Evolutionary conservation across 1,140 invertebrate genomes (phyloP).

Genomic region (Drosophila punjabiensis): DNA sequence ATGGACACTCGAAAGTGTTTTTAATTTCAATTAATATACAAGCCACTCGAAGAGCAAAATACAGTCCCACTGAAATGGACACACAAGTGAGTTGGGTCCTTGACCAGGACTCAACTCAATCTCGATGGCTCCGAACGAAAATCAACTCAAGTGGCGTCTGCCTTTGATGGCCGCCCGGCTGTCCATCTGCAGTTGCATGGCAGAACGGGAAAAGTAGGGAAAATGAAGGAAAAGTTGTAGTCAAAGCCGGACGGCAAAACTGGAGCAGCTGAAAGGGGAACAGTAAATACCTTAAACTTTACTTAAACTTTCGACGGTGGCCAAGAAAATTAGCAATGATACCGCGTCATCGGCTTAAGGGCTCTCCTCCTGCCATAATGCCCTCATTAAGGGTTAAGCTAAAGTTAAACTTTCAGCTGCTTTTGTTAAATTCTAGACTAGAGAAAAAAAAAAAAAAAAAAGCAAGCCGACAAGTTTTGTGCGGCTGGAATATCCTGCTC

Average conservation of each 20-base stretch:
- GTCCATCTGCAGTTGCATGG: slow-evolving; percentile 14
- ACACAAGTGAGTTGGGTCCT: slow-evolving; percentile 35
- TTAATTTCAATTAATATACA: slow-evolving; percentile 59
- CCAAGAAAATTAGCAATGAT: slow-evolving; percentile 50
- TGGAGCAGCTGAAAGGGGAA: slow-evolving; percentile 5
- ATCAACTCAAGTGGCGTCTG: slow-evolving; percentile 48
- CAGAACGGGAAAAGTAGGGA: background rate
- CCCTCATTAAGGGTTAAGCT: slow-evolving; percentile 45
- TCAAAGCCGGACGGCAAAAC: background rate
- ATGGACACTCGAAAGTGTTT: slow-evolving; percentile 48
- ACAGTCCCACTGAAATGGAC: slow-evolving; percentile 30
- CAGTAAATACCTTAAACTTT: slow-evolving; percentile 45
- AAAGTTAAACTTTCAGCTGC: slow-evolving; percentile 34
- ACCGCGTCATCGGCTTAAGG: slow-evolving; percentile 43
- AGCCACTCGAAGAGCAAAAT: slow-evolving; percentile 30
- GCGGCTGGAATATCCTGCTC: slow-evolving; percentile 36
- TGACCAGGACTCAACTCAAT: slow-evolving; percentile 33
- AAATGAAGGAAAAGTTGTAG: background rate
- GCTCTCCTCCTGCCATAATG: slow-evolving; percentile 17
- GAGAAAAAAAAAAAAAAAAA: slow-evolving; percentile 13
- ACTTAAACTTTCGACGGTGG: slow-evolving; percentile 38
- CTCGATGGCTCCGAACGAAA: slow-evolving; percentile 31
- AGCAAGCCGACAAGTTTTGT: slow-evolving; percentile 31
- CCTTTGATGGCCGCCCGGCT: slow-evolving; percentile 29
- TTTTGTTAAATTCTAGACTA: slow-evolving; percentile 27